A percentile compares a stretch with the other conserved stretches of the same genome.
phyloP scores from a whole-genome alignment of 2,113 vertebrate genomes.

The Festucalex cinctus region DNA sequence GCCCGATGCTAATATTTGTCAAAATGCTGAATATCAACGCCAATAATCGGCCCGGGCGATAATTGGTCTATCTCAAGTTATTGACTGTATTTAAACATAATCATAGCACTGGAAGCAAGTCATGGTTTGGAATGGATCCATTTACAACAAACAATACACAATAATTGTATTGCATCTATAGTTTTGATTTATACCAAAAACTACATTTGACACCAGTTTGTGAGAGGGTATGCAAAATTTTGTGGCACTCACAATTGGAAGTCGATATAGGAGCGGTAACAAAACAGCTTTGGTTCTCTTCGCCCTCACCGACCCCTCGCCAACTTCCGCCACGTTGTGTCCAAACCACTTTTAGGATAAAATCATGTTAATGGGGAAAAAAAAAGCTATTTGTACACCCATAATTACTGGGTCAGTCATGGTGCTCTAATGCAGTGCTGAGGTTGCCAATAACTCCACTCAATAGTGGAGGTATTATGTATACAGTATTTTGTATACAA shows the following conservation, averaged over 20 bases:
- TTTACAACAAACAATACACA: no score
- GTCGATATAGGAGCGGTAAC: background rate
- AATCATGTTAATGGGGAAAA: slow-evolving; percentile 8
- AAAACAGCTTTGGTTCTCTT: background rate
- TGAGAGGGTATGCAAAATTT: background rate
- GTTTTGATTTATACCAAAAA: no score
- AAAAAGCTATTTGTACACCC: slow-evolving; percentile 12
- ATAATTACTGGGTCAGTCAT: slow-evolving; percentile 18
- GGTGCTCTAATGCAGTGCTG: slow-evolving; percentile 6
- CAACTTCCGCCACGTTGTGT: background rate
- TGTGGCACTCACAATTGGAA: background rate
- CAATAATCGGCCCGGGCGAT: no score
- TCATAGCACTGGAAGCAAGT: slow-evolving; percentile 26
- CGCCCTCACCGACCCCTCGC: no score
- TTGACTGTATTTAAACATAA: no score
- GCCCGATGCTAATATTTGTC: no score
- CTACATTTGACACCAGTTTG: no score
- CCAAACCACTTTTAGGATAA: slow-evolving; percentile 13
- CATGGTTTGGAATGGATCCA: no score
- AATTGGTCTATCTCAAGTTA: no score
- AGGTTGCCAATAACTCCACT: slow-evolving; percentile 37
- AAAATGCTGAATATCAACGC: no score
- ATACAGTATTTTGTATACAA: slow-evolving; percentile 54
- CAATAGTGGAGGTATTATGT: slow-evolving; percentile 42
- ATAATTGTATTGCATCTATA: no score